A percentile compares a stretch with the other conserved stretches of the same genome.
Conservation (phyloP, 2,113 vertebrate genomes). For the Anarrhichthys ocellatus region DNA sequence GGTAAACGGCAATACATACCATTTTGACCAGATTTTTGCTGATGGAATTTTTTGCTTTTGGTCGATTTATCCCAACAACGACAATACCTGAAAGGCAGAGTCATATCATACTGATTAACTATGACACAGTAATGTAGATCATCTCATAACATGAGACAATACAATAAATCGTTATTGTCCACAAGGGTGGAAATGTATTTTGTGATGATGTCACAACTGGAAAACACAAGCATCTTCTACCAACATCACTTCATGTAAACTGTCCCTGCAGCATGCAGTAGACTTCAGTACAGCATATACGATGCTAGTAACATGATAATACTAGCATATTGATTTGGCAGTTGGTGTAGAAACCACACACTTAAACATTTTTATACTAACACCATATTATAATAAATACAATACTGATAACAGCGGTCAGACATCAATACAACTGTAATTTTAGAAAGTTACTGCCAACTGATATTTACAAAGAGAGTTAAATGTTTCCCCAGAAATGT, state of each 20-base stretch:
- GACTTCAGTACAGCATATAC: background rate
- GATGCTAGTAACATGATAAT: no score
- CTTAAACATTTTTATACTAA: background rate
- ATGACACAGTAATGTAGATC: background rate
- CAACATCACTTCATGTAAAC: background rate
- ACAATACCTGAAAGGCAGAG: constrained; percentile 89
- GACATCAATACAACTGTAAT: no score
- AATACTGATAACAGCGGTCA: background rate
- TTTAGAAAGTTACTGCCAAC: no score
- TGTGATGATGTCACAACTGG: background rate
- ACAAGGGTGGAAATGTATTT: background rate
- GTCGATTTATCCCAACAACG: constrained; percentile 95
- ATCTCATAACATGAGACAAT: background rate
- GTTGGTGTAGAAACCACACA: background rate
- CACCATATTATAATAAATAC: background rate
- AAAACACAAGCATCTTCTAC: background rate
- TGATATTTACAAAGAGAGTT: no score
- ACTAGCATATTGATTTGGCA: background rate
- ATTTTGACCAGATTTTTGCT: constrained; percentile 94
- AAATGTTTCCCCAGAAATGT: no score
- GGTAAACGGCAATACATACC: constrained; percentile 82
- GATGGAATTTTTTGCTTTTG: constrained; percentile 96
- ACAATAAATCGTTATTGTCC: background rate
- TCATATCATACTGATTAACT: background rate
- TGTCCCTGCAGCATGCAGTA: background rate